Percentiles rank a stretch among this genome's conserved stretches.
These are phyloP conservation scores for Aphidius ervi DNA, from an alignment of 1,140 invertebrate species.

Conservation along the genomic window DNA sequence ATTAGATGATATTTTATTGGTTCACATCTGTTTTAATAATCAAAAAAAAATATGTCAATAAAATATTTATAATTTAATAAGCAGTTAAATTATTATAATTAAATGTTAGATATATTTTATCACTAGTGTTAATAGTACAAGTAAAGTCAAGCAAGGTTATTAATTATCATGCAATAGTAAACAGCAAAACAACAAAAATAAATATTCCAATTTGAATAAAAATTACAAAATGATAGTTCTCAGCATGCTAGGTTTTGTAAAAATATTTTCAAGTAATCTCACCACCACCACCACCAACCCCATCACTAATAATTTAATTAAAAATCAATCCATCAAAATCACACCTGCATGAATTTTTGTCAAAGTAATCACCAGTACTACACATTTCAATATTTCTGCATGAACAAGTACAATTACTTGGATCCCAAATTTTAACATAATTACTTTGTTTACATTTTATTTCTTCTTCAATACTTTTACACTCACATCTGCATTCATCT, in stretches of 20 bases:
- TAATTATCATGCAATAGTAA: background rate
- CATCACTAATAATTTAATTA: conserved; percentile 19
- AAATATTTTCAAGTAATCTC: background rate
- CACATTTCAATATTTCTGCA: conserved; percentile 57
- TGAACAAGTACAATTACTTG: conserved; percentile 55
- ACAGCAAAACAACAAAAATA: background rate
- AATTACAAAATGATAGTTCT: background rate
- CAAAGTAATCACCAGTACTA: conserved; percentile 58
- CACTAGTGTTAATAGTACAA: too few relatives aligned
- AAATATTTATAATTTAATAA: conserved; percentile 11
- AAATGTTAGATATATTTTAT: too few relatives aligned
- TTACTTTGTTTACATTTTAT: conserved; percentile 54
- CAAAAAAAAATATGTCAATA: conserved; percentile 19
- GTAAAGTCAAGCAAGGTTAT: too few relatives aligned
- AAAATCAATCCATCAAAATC: conserved; percentile 26
- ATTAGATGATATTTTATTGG: conserved; percentile 11
- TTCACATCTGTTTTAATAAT: background rate
- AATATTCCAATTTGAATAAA: background rate
- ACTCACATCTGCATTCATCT: conserved; percentile 58
- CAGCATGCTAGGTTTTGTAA: background rate
- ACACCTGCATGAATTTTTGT: conserved; percentile 61
- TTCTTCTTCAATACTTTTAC: conserved; percentile 59
- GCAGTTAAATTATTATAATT: too few relatives aligned
- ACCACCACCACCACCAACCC: conserved; percentile 4
- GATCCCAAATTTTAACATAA: conserved; percentile 60